Conservation (phyloP, 2,113 vertebrate species). For the Chamaea fasciata region DNA sequence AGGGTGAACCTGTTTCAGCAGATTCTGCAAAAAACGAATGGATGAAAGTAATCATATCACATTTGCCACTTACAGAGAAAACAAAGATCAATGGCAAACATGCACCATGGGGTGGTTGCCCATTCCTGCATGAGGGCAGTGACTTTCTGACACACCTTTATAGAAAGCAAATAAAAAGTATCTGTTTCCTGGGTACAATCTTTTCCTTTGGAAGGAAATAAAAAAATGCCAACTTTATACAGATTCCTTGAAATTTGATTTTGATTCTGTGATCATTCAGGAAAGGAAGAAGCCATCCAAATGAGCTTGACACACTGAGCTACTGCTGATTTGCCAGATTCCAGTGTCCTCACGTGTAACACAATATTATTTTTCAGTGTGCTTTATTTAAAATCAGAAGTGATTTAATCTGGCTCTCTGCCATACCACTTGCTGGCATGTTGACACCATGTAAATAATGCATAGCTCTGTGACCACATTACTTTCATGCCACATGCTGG, state of each 20-base stretch:
- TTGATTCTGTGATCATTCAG: neutral
- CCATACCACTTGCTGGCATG: slow-evolving; percentile 12
- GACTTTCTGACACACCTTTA: neutral
- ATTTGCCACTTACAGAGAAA: neutral
- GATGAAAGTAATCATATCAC: neutral
- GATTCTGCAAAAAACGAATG: neutral
- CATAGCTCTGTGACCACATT: neutral
- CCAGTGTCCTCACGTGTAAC: slow-evolving; percentile 22
- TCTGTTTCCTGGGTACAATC: neutral
- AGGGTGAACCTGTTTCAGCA: neutral
- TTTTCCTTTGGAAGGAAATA: neutral
- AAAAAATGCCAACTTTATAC: neutral
- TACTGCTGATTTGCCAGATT: slow-evolving; percentile 14
- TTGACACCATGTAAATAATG: slow-evolving; percentile 42
- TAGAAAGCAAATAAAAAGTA: neutral
- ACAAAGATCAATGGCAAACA: neutral
- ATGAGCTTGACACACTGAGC: neutral
- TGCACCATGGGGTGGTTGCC: neutral
- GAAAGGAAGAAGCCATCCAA: neutral
- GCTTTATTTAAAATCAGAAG: slow-evolving; percentile 4
- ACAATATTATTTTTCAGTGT: neutral
- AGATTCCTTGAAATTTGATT: neutral
- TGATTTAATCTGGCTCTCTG: slow-evolving; percentile 19
- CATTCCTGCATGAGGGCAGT: neutral
- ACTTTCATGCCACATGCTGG: neutral